Base-by-base conservation (phyloP, 1,140 invertebrate species). In the Drosophila mayri region DNA sequence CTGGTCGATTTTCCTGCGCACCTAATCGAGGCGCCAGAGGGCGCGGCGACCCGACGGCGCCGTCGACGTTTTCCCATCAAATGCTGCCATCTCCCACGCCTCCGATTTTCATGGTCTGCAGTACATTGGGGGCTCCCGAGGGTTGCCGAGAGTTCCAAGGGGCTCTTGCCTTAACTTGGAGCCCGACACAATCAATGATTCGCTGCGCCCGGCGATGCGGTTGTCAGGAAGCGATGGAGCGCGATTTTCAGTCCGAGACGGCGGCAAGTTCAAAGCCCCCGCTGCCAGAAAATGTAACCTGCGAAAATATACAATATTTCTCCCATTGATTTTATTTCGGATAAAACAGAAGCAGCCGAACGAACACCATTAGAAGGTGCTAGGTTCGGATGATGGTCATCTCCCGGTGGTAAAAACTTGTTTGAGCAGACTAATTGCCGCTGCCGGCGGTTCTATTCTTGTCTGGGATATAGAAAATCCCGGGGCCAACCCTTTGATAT, bases 21-120 rank as follows among this genome's bases (percentile, higher is more conserved):
- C 85, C 85, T 90, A 90, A 79, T 85, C 81, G 81, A 90, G 86
- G 85, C 85, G 85, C 85, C 85, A 90, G 81, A 83, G 81, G 63
- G 75, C 71, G 83, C 83, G 83, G 83, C 83, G 83, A 86, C 79
- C 77, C 81, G 82, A 75, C 81, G 85, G 85, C 84, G 84, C 84
- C 85, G 84, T 81, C 84, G 80, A 88, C 84, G 84, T 84, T 85
- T 81, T 63, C 71, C 70, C 37, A 58, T 59, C 46, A 58, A 49
- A 35, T 18, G 43, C 37, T 11, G 38, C 49, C 49, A 63, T 49
- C 70, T 46, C 75, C 67, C 83, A 81, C 79, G 52, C 59, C 63
- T 54, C 78, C 38, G 28, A 44, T 61, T 57, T 59, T 60, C 57
- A 62, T 71, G 71, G 62, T 67, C 37, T 44, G 78, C 28, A 46